phyloP scores from a whole-genome alignment of 2,113 vertebrate species.

The Microtus ochrogaster region DNA sequence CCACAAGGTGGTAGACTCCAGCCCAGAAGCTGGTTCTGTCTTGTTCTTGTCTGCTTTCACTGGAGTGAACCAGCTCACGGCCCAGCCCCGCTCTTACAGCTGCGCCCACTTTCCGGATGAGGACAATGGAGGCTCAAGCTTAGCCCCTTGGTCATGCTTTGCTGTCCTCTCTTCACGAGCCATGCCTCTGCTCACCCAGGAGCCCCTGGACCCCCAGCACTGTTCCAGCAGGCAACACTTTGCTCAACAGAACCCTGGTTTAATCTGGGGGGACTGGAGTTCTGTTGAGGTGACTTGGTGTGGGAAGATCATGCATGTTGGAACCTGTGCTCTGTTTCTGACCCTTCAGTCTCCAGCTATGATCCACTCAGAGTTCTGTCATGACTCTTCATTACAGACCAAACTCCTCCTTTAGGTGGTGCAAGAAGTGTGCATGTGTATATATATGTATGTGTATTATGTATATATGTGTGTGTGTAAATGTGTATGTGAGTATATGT shows the following conservation, averaged over 20 bases:
- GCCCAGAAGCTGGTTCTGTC: background rate
- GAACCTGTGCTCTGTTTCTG: background rate
- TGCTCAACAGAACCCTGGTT: background rate
- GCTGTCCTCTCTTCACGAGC: background rate
- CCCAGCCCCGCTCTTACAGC: fast-evolving
- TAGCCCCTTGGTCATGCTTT: fast-evolving
- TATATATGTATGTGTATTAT: background rate
- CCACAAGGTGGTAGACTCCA: background rate
- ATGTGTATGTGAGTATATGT: background rate
- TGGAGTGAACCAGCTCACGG: background rate
- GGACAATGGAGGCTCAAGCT: fast-evolving
- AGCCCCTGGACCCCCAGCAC: too few relatives aligned
- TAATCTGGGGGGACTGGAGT: background rate
- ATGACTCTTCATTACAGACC: background rate
- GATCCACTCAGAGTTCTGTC: background rate
- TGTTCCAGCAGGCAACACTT: fast-evolving
- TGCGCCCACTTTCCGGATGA: background rate
- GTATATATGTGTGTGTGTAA: background rate
- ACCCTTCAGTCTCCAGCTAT: background rate
- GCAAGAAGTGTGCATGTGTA: background rate
- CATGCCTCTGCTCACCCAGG: background rate
- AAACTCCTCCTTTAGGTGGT: background rate
- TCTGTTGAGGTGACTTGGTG: background rate
- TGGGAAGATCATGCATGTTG: background rate
- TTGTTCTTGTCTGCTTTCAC: background rate